phyloP scores from a whole-genome alignment of 2,797 vertebrate species.

The Limosa lapponica region DNA sequence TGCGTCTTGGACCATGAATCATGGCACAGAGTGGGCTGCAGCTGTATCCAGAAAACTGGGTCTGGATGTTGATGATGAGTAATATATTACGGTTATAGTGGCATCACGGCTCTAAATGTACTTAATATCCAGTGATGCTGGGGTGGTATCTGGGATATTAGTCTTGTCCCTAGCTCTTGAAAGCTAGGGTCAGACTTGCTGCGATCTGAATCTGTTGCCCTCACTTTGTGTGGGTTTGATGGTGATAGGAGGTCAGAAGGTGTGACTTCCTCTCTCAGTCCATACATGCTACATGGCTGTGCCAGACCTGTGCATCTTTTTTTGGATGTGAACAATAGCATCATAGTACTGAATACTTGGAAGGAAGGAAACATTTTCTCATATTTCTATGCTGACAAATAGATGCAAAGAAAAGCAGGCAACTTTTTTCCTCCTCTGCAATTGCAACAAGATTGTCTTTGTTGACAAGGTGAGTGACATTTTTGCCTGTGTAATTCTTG shows the following conservation, averaged over 20 bases:
- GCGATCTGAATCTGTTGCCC: background rate
- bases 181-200: background rate
- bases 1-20: background rate
- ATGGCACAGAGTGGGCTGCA: accelerated
- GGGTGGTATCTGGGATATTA: background rate
- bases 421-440: background rate
- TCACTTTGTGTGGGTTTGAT: background rate
- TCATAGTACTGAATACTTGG: background rate
- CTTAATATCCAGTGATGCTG: background rate
- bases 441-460: background rate
- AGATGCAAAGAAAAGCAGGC: background rate
- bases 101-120: background rate
- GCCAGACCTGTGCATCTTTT: background rate
- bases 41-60: background rate
- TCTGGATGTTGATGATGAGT: background rate
- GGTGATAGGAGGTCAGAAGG: background rate
- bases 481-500: background rate
- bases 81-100: background rate
- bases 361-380: background rate
- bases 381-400: background rate
- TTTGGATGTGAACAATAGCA: background rate
- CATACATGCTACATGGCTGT: accelerated
- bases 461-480: background rate
- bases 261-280: background rate
- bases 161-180: background rate